phyloP scores from a whole-genome alignment of 2,113 vertebrate genomes.

The Tympanuchus pallidicinctus region DNA sequence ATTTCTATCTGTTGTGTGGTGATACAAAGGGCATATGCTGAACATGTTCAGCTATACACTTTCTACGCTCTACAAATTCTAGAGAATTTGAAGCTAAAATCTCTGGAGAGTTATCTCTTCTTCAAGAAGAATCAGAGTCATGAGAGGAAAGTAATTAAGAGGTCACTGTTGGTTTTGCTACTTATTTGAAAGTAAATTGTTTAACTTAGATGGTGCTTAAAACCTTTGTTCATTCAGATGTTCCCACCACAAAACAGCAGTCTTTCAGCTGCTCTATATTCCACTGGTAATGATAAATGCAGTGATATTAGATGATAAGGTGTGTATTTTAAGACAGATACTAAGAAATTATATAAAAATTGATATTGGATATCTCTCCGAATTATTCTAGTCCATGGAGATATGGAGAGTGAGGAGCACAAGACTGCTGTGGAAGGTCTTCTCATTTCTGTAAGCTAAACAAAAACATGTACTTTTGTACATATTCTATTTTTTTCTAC shows the following conservation, averaged over 20 bases:
- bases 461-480: fast-evolving
- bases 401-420: not conserved
- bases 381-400: not conserved
- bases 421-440: not conserved
- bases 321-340: not conserved
- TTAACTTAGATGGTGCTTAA: not conserved
- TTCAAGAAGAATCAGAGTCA: not conserved
- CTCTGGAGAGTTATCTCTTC: not conserved
- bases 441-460: not conserved
- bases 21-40: not conserved
- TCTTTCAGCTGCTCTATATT: not conserved
- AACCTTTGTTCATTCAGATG: not conserved
- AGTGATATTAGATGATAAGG: not conserved
- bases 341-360: not conserved
- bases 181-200: not conserved
- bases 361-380: not conserved
- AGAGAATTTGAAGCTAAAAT: not conserved
- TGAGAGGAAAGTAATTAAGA: not conserved
- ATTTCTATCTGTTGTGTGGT: not conserved
- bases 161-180: not conserved
- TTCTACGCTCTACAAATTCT: not conserved
- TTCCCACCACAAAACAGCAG: not conserved
- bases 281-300: not conserved
- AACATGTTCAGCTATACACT: not conserved
- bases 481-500: not conserved